Evolutionary conservation across 2,888 invertebrate species (phyloP).

Genomic region (Argyresthia albistria): DNA sequence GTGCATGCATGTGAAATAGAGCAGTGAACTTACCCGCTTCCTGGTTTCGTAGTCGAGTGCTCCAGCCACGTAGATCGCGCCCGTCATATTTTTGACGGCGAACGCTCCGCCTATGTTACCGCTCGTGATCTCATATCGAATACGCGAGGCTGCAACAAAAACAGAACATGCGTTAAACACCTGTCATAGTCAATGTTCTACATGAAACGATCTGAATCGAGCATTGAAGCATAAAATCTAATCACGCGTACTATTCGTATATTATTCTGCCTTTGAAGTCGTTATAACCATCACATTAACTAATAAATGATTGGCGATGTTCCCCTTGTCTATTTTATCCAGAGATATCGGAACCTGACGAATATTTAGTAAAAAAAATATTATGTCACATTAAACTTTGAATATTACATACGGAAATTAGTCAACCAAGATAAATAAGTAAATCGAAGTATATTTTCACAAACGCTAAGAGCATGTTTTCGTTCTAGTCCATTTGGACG

Average conservation of each 20-base stretch:
- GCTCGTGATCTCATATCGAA: constrained; percentile 99
- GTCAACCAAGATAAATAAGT: not conserved
- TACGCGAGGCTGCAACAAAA: constrained; percentile 89
- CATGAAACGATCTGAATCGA: no score
- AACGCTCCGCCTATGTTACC: constrained; percentile 99
- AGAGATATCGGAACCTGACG: no score
- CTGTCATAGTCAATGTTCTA: not conserved
- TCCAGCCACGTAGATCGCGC: constrained; percentile 97
- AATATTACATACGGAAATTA: not conserved
- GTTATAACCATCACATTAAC: no score
- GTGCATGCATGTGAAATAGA: constrained; percentile 3
- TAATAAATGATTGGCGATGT: no score
- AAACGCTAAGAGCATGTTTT: constrained; percentile 2
- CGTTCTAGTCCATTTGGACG: constrained; percentile 19
- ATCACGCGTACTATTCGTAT: no score
- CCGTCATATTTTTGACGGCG: constrained; percentile 98
- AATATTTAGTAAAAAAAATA: not conserved
- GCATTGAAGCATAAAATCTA: not conserved
- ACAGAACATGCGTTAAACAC: constrained; percentile 11
- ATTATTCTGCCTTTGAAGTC: no score
- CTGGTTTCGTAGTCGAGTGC: constrained; percentile 97
- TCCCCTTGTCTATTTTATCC: no score
- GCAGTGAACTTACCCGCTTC: constrained; percentile 85
- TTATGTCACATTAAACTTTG: no score
- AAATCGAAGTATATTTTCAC: constrained; percentile 1